Base-by-base conservation (phyloP, 2,888 invertebrate species). In the Aethes cnicana region DNA sequence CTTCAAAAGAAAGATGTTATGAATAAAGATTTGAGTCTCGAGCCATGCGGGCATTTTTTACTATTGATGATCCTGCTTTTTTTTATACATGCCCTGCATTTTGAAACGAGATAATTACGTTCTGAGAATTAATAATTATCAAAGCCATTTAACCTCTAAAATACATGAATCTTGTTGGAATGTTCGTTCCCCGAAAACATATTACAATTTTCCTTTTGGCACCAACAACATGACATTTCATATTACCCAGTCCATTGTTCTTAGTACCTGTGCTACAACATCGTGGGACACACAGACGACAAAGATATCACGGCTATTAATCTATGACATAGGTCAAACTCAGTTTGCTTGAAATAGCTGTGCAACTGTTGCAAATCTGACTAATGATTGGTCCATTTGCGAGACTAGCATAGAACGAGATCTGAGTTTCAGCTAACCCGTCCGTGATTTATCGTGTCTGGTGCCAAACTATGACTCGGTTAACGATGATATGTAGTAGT, bases 361-460 rank as follows among this genome's bases (percentile, higher is more conserved):
- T 66, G 71, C 77, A 81, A 82, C 77, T 79, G 82, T 77, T 79
- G 77, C 75, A 72, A 75, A 74, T 77, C 73, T 76, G 74, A 83
- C 79, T 80, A 80, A 84, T 80, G 79, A 74, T 69, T 65, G 67
- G 69, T 62, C 68, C 70, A 32, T 48, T 47, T 23, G 74, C 57
- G 71, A 67, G 74, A 71, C 70, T 75, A 69, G 70, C 72, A 66
- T 60, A 36, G 28, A 36, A n/a, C n/a, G n/a, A 26, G 36, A 23
- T 50, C 23, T 8, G 18, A 11, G 43, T 44, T 44, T 50, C 30
- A 28, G 23, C 43, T 50, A 37, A 37, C 28, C 30, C 30, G 36
- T 43, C 36, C 43, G 37, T 44, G 50, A 50, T 50, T 50, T 44
- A 44, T 50, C 43, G 30, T 18, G 36, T 43, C 43, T 50, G 35